These are phyloP conservation scores for Caenorhabditis remanei DNA, from an alignment of 1,140 invertebrate species.

Conservation along the genomic window DNA sequence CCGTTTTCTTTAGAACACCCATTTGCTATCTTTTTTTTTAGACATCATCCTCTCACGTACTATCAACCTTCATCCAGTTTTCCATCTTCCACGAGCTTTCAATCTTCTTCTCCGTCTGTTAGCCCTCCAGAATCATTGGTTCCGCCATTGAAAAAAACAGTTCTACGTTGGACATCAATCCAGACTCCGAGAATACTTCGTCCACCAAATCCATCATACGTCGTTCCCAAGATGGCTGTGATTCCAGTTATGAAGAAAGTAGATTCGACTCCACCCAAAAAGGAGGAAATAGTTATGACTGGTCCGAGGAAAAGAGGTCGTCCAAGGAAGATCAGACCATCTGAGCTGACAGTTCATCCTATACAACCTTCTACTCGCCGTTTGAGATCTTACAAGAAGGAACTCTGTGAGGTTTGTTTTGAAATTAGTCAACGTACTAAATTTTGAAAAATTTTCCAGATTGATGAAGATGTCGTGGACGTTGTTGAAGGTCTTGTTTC, in stretches of 20 bases:
- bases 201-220: not conserved
- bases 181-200: not conserved
- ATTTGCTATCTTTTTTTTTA: not conserved
- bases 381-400: not conserved
- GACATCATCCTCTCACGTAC: constrained; percentile 45
- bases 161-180: constrained; percentile 14
- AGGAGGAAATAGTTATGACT: not conserved
- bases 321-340: not conserved
- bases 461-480: not conserved
- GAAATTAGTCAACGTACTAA: too few relatives aligned
- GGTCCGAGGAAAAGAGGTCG: constrained; percentile 10
- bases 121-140: not conserved
- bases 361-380: not conserved
- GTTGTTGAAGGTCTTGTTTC: not conserved
- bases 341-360: not conserved
- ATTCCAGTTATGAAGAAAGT: constrained; percentile 36
- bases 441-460: not conserved
- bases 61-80: not conserved
- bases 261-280: not conserved
- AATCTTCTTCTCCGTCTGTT: not conserved
- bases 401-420: not conserved
- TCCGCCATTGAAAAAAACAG: constrained; percentile 5
- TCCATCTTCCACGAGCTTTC: not conserved
- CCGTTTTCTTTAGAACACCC: too few relatives aligned
- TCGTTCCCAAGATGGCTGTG: not conserved